Conservation (phyloP, 2,113 vertebrate species). For the Austrofundulus limnaeus region DNA sequence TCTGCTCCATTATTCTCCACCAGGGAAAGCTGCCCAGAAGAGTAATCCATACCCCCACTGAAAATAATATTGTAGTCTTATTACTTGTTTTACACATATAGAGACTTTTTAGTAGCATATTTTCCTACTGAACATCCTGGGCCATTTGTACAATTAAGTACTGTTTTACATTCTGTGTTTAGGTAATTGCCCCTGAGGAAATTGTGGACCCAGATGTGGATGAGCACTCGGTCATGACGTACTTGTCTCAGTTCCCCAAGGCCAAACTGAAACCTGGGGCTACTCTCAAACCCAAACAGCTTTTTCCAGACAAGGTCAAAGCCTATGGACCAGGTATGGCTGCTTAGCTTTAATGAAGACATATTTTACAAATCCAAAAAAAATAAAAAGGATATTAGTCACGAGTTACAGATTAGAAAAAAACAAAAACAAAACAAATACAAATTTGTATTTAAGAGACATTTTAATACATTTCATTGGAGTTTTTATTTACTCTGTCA, state of each 20-base stretch:
- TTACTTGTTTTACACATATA: not conserved
- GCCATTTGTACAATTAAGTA: slow-evolving; percentile 3
- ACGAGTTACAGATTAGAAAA: no score
- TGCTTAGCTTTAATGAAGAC: not conserved
- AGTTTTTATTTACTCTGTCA: not conserved
- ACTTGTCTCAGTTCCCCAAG: slow-evolving; percentile 94
- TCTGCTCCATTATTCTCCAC: slow-evolving; percentile 29
- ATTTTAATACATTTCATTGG: no score
- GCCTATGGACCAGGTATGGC: slow-evolving; percentile 88
- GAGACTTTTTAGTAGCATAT: not conserved
- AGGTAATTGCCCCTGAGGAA: slow-evolving; percentile 94
- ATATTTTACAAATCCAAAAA: slow-evolving; percentile 1
- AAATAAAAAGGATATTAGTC: not conserved
- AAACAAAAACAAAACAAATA: not conserved
- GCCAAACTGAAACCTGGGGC: slow-evolving; percentile 92
- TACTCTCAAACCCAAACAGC: slow-evolving; percentile 82
- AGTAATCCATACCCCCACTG: slow-evolving; percentile 16
- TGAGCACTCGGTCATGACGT: slow-evolving; percentile 94
- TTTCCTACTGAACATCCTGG: slow-evolving; percentile 1
- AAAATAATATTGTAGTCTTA: slow-evolving; percentile 2
- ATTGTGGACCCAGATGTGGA: slow-evolving; percentile 94
- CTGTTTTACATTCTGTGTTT: slow-evolving; percentile 8
- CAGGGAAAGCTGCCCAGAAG: slow-evolving; percentile 22
- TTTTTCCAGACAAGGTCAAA: slow-evolving; percentile 87
- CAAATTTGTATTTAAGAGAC: not conserved